phyloP scores from a whole-genome alignment of 2,113 vertebrate genomes.

The Caloenas nicobarica region DNA sequence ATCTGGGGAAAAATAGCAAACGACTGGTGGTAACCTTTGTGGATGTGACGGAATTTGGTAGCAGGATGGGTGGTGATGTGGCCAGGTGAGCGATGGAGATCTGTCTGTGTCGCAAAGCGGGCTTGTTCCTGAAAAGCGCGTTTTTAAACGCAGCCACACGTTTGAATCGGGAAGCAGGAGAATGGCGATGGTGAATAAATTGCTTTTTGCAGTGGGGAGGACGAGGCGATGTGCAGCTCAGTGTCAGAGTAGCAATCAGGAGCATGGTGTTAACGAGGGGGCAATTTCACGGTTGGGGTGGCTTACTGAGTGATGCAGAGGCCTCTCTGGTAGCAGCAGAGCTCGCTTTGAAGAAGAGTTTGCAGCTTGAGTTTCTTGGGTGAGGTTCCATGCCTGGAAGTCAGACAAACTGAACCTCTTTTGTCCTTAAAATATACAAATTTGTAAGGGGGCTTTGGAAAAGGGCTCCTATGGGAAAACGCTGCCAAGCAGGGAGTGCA shows the following conservation, averaged over 20 bases:
- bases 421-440: background rate
- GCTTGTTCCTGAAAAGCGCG: too few species aligned
- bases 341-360: background rate
- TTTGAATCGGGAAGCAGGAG: background rate
- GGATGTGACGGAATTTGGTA: background rate
- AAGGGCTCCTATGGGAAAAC: background rate
- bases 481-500: background rate
- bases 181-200: background rate
- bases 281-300: background rate
- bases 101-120: fast-evolving
- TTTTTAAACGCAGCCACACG: background rate
- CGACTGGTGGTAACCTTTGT: fast-evolving
- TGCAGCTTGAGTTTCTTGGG: background rate
- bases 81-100: background rate
- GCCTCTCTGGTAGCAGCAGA: background rate
- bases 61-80: background rate
- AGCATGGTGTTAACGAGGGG: background rate
- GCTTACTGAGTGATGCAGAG: background rate
- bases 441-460: background rate
- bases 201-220: too few species aligned
- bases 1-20: background rate
- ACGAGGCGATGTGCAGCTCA: too few species aligned
- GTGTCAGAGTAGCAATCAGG: background rate
- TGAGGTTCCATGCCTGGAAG: background rate
- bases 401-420: background rate